A percentile compares a stretch with the other conserved stretches of the same genome.
These are phyloP conservation scores for Drosophila kurseongensis DNA, from an alignment of 1,140 invertebrate genomes.

Conservation along the genomic window DNA sequence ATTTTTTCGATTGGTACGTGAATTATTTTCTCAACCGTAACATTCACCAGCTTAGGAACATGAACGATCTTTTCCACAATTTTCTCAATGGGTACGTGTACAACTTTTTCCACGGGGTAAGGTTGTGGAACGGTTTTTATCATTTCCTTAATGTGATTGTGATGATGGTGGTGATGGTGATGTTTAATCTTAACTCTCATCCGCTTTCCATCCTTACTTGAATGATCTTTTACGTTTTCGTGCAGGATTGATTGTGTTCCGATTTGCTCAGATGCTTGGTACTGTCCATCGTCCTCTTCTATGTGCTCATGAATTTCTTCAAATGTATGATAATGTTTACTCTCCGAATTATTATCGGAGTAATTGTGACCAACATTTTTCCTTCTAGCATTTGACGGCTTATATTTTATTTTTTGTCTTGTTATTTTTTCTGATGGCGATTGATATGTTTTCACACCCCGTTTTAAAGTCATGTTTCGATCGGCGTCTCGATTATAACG, in stretches of 20 bases:
- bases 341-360: constrained; percentile 23
- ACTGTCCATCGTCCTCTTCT: constrained; percentile 45
- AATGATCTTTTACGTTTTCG: not conserved
- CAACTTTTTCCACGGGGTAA: constrained; percentile 85
- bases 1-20: constrained; percentile 87
- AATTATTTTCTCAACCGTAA: constrained; percentile 86
- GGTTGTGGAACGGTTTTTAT: constrained; percentile 86
- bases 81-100: constrained; percentile 83
- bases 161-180: constrained; percentile 87
- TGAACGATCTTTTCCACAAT: constrained; percentile 77
- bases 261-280: constrained; percentile 45
- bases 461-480: constrained; percentile 6
- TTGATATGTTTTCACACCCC: not conserved
- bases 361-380: constrained; percentile 14
- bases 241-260: constrained; percentile 32
- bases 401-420: constrained; percentile 17
- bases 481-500: constrained; percentile 14
- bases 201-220: constrained; percentile 27
- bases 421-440: constrained; percentile 16
- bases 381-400: not conserved
- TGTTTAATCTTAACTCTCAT: constrained; percentile 86
- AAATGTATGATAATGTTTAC: constrained; percentile 44
- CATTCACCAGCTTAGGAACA: constrained; percentile 63
- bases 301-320: constrained; percentile 65
- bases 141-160: constrained; percentile 87